Evolutionary conservation across 2,113 vertebrate species (phyloP), one percentile per base, ranked within the genome.

Genomic region (Crotophaga sulcirostris): DNA sequence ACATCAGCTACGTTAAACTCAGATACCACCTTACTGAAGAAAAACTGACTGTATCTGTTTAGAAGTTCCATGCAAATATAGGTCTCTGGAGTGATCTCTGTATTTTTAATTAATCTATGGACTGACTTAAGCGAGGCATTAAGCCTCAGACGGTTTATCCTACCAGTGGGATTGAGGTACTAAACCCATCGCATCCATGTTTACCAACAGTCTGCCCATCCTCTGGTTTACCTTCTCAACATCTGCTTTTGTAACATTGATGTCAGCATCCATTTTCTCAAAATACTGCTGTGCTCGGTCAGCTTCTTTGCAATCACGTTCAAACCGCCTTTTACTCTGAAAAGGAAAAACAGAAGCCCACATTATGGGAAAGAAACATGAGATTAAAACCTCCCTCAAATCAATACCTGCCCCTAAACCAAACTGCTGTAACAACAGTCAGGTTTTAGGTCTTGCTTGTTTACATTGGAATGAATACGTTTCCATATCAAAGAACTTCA

Each of bases 191-290:
- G 55, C 52, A 88, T 11, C 13, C 40, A 3, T 58, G 52, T 85
- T 91, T 62, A 76, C 87, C 87, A 86, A 64, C 56, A 75, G 63
- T 3, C 42, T 38, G 58, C 29, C 75, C 67, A 67, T 14, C 40
- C 70, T 60, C 60, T 40, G 60, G 11, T 47, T 96, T 96, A 99
- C 99, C 98, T 99, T 99, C 85, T 99, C 99, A 74, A 99, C 99
- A 23, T 99, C 99, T 19, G 99, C 99, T 96, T 99, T 99, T 16
- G 99, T 99, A 94, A 99, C 99, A 2, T 99, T 99, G 93, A 99
- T 99, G 97, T 99, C 99, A 16, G 99, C 98, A 14, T 99, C 99
- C 99, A 99, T 99, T 91, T 98, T 99, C 97, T 99, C 99, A 58
- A 99, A 99, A 96, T 99, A 98, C 86, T 99, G 99, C 97, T 99